These are phyloP conservation scores for Corynorhinus townsendii DNA, from an alignment of 2,113 vertebrate species.

Conservation along the genomic window DNA sequence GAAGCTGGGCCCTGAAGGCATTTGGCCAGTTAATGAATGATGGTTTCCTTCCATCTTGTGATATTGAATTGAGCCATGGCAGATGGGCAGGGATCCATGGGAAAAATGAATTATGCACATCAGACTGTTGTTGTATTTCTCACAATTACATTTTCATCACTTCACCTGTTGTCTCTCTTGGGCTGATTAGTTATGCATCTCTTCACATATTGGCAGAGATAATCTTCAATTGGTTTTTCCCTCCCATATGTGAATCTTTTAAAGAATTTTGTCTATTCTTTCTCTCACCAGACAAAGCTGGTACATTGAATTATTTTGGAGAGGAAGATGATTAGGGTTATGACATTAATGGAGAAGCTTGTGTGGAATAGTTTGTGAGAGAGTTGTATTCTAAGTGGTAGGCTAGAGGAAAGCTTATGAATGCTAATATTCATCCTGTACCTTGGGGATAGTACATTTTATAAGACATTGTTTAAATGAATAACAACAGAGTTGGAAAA, in stretches of 20 bases:
- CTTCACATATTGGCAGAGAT: constrained; percentile 64
- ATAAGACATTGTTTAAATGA: not conserved
- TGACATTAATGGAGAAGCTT: not conserved
- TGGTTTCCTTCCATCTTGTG: constrained; percentile 55
- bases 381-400: not conserved
- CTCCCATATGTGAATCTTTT: constrained; percentile 49
- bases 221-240: constrained; percentile 67
- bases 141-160: constrained; percentile 72
- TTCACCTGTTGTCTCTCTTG: constrained; percentile 57
- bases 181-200: constrained; percentile 71
- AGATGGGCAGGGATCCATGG: constrained; percentile 53
- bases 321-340: not conserved
- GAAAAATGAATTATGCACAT: constrained; percentile 44
- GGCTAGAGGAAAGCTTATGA: not conserved
- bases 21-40: constrained; percentile 36
- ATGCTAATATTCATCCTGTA: not conserved
- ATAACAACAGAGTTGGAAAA: not conserved
- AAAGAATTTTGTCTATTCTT: constrained; percentile 32
- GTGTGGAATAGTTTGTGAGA: not conserved
- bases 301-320: constrained; percentile 28
- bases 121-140: constrained; percentile 55
- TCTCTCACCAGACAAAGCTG: not conserved
- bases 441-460: not conserved
- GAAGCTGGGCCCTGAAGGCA: constrained; percentile 35
- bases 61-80: constrained; percentile 39